phyloP scores from a whole-genome alignment of 2,797 vertebrate genomes.

The Poeciliopsis infans region DNA sequence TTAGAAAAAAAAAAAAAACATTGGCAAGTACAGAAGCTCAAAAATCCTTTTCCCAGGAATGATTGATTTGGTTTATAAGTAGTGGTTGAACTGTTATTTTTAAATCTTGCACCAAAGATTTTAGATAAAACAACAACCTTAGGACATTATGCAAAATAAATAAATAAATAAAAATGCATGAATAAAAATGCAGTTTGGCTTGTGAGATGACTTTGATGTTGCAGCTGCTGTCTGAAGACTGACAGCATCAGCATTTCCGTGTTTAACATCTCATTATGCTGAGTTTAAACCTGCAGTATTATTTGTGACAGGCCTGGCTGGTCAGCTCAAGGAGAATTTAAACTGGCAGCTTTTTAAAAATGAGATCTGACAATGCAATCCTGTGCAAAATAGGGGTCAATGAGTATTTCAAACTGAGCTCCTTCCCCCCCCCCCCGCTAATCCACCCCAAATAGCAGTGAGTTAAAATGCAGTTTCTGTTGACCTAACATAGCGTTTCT shows the following conservation, averaged over 20 bases:
- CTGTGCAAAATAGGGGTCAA: constrained; percentile 16
- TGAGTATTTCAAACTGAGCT: constrained; percentile 12
- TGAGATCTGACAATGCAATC: constrained; percentile 7
- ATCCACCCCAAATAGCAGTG: constrained; percentile 39
- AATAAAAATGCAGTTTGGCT: not conserved
- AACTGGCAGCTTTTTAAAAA: constrained; percentile 18
- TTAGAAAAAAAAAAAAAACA: not conserved
- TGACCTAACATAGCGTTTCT: constrained; percentile 40
- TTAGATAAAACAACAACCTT: not conserved
- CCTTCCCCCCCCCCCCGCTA: constrained; percentile 27
- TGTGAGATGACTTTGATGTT: not conserved
- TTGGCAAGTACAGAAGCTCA: not conserved
- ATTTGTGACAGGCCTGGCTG: constrained; percentile 43
- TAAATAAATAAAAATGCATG: not conserved
- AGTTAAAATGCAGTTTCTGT: constrained; percentile 49
- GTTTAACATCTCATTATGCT: constrained; percentile 42
- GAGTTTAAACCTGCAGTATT: constrained; percentile 56
- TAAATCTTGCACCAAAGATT: not conserved
- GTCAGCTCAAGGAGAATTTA: constrained; percentile 51
- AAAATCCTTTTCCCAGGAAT: not conserved
- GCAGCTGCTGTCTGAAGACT: constrained; percentile 29
- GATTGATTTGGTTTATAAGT: not conserved
- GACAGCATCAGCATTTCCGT: constrained; percentile 54
- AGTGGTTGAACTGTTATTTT: not conserved
- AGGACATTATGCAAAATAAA: not conserved